phyloP scores from a whole-genome alignment of 2,888 invertebrate genomes.

The Drosophila crucigera region DNA sequence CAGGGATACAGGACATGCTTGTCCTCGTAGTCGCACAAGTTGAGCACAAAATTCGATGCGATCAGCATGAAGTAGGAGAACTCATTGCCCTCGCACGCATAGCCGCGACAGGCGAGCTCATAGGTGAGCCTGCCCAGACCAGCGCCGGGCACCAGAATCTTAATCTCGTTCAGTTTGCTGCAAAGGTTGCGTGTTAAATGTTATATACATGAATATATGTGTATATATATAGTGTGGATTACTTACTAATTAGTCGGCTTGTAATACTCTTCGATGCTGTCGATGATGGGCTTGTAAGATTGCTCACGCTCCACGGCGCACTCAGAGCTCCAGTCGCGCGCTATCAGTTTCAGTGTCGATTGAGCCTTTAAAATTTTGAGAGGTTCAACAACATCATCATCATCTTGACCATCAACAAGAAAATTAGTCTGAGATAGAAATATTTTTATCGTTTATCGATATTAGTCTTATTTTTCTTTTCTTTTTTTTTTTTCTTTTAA shows the following conservation, averaged over 20 bases:
- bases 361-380: slow-evolving; percentile 90
- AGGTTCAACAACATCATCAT: slow-evolving; percentile 82
- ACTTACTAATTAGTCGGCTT: slow-evolving; percentile 88
- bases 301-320: slow-evolving; percentile 93
- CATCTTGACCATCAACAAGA: slow-evolving; percentile 60
- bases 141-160: slow-evolving; percentile 97
- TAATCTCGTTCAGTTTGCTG: slow-evolving; percentile 86
- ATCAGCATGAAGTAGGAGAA: slow-evolving; percentile 99
- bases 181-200: neutral
- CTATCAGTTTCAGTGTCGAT: slow-evolving; percentile 97
- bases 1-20: slow-evolving; percentile 95
- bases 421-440: slow-evolving; percentile 53
- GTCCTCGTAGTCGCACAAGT: slow-evolving; percentile 89
- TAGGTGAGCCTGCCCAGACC: slow-evolving; percentile 97
- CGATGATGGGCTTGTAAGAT: slow-evolving; percentile 95
- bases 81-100: slow-evolving; percentile 98
- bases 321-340: slow-evolving; percentile 97
- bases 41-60: slow-evolving; percentile 97
- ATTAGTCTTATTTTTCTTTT: neutral
- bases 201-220: neutral
- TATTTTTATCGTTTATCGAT: slow-evolving; percentile 11
- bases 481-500: neutral
- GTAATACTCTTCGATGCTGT: slow-evolving; percentile 91
- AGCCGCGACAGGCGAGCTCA: slow-evolving; percentile 96
- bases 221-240: neutral